These are phyloP conservation scores for Heliconius melpomene DNA, from an alignment of 1,140 invertebrate species.

Conservation along the genomic window DNA sequence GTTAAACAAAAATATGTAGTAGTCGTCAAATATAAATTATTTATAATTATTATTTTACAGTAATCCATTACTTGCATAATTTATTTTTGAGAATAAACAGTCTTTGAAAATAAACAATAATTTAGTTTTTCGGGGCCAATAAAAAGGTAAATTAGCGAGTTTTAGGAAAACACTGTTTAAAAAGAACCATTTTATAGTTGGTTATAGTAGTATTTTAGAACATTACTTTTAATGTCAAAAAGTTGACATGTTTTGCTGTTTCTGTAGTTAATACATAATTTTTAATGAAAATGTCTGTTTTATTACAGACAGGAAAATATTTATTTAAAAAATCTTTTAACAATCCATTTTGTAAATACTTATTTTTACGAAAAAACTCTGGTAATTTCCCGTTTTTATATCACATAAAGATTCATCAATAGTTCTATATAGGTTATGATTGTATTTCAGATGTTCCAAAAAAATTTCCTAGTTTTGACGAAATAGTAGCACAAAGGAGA, in stretches of 20 bases:
- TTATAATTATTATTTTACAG: no score
- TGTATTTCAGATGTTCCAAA: conserved; percentile 67
- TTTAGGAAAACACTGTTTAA: no score
- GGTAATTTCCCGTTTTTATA: conserved; percentile 47
- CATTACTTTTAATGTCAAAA: neutral
- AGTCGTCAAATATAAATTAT: no score
- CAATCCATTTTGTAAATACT: conserved; percentile 55
- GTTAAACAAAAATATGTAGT: no score
- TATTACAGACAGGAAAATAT: conserved; percentile 67
- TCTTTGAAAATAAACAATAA: no score
- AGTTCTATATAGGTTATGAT: conserved; percentile 66
- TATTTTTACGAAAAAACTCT: conserved; percentile 58
- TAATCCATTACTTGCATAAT: no score
- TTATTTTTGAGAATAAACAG: no score
- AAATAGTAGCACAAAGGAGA: conserved; percentile 72
- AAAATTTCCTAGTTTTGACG: conserved; percentile 72
- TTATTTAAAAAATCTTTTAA: conserved; percentile 59
- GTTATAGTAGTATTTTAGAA: neutral
- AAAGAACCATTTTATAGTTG: neutral
- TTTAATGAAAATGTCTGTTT: conserved; percentile 65
- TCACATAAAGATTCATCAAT: conserved; percentile 29
- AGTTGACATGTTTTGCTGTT: conserved; percentile 28
- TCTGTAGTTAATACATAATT: conserved; percentile 17
- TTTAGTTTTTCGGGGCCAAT: no score
- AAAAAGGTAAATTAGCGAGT: no score